A percentile compares a stretch with the other conserved stretches of the same genome.
Conservation (phyloP, 2,888 invertebrate genomes). For the Drosophila monieri region DNA sequence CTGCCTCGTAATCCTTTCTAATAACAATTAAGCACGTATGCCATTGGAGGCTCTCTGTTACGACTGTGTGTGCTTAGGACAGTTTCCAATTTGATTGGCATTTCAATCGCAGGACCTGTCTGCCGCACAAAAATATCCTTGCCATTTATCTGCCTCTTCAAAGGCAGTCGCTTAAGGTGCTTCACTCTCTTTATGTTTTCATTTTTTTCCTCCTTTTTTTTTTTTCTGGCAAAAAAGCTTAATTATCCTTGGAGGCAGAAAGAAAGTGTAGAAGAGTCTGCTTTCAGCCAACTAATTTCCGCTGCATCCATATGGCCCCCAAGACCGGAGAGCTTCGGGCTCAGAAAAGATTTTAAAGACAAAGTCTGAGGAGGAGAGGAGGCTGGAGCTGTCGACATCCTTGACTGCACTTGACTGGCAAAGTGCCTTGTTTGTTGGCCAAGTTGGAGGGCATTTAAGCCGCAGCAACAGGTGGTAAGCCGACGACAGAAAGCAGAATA, state of each 20-base stretch:
- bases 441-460: constrained; percentile 63
- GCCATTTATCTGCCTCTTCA: constrained; percentile 34
- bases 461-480: constrained; percentile 37
- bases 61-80: constrained; percentile 39
- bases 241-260: constrained; percentile 47
- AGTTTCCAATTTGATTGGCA: constrained; percentile 51
- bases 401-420: constrained; percentile 48
- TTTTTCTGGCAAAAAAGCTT: constrained; percentile 39
- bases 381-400: constrained; percentile 22
- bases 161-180: no score
- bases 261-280: constrained; percentile 40
- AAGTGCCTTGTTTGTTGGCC: constrained; percentile 40
- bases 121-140: constrained; percentile 52
- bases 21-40: constrained; percentile 83
- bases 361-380: not conserved
- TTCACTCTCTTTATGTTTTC: not conserved
- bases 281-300: constrained; percentile 66
- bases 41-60: constrained; percentile 53
- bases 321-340: constrained; percentile 24
- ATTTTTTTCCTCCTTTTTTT: not conserved
- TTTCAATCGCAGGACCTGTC: constrained; percentile 56
- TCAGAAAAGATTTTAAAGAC: constrained; percentile 16
- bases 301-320: constrained; percentile 37
- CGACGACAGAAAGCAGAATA: not conserved
- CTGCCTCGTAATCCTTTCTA: constrained; percentile 80